A percentile compares a stretch with the other conserved stretches of the same genome.
Evolutionary conservation across 2,113 vertebrate genomes (phyloP).

Genomic region (Phaethon lepturus): DNA sequence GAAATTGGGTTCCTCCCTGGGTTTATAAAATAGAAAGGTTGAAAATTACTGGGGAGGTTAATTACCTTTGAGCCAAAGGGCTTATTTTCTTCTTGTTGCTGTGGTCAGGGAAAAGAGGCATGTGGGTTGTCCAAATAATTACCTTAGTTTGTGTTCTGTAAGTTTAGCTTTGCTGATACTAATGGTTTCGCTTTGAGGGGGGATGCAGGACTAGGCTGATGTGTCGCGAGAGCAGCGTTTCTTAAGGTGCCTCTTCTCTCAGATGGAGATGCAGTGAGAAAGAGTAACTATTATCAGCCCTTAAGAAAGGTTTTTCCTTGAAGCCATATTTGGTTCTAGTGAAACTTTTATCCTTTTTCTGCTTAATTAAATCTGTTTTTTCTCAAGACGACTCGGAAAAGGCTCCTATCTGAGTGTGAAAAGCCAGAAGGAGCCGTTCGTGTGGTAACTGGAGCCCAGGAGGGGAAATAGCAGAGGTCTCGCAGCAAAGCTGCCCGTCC

Average conservation of each 20-base stretch:
- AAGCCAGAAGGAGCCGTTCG: not conserved
- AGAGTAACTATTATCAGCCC: accelerated
- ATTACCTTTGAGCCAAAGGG: not conserved
- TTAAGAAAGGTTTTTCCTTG: not conserved
- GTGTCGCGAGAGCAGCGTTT: accelerated
- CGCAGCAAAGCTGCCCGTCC: not conserved
- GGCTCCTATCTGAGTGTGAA: not conserved
- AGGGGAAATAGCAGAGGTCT: not conserved
- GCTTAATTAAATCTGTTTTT: not conserved
- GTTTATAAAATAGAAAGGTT: not conserved
- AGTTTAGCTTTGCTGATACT: accelerated
- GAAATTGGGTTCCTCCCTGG: not conserved
- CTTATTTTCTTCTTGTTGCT: not conserved
- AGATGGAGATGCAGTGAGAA: accelerated
- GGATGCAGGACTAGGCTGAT: not conserved
- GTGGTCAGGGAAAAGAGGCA: not conserved
- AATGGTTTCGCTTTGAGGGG: accelerated
- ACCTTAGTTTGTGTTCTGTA: not conserved
- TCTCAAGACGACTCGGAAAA: not conserved
- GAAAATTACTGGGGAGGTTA: not conserved
- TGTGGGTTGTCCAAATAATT: not conserved
- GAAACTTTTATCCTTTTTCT: not conserved
- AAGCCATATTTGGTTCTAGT: not conserved
- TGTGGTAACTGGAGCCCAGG: not conserved
- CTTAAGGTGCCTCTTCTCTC: not conserved